phyloP scores from a whole-genome alignment of 2,797 vertebrate species.

The Oreortyx pictus region DNA sequence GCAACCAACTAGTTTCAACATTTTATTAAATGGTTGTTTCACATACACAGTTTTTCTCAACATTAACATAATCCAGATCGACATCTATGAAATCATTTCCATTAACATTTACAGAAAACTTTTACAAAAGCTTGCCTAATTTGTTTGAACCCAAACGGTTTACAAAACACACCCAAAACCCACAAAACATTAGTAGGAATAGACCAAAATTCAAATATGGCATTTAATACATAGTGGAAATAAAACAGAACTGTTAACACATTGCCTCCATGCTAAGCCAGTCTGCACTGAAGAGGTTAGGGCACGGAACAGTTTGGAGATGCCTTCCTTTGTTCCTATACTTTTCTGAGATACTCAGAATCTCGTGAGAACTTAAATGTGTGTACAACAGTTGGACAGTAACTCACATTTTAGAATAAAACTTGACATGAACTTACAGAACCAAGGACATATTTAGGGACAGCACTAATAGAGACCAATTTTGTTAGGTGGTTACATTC shows the following conservation, averaged over 20 bases:
- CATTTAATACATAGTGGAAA: conserved; percentile 75
- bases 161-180: conserved; percentile 77
- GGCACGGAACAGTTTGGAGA: conserved; percentile 65
- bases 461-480: conserved; percentile 73
- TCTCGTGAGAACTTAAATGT: conserved; percentile 16
- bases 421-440: conserved; percentile 66
- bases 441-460: conserved; percentile 62
- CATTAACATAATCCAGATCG: conserved; percentile 77
- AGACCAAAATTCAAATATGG: conserved; percentile 79
- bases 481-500: conserved; percentile 13
- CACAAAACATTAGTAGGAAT: conserved; percentile 80
- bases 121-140: conserved; percentile 83
- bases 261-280: conserved; percentile 62
- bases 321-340: conserved; percentile 41
- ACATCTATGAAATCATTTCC: conserved; percentile 67
- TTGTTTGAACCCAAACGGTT: conserved; percentile 86
- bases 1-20: conserved; percentile 85
- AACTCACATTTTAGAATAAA: conserved; percentile 58
- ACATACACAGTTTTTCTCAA: conserved; percentile 81
- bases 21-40: conserved; percentile 83
- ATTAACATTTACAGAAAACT: conserved; percentile 81
- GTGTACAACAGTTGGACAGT: conserved; percentile 54
- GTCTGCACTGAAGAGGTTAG: conserved; percentile 52
- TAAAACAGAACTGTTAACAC: conserved; percentile 73
- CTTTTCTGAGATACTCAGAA: conserved; percentile 28